Base-by-base conservation (phyloP, 2,888 invertebrate genomes). In the Caenorhabditis sp. region DNA sequence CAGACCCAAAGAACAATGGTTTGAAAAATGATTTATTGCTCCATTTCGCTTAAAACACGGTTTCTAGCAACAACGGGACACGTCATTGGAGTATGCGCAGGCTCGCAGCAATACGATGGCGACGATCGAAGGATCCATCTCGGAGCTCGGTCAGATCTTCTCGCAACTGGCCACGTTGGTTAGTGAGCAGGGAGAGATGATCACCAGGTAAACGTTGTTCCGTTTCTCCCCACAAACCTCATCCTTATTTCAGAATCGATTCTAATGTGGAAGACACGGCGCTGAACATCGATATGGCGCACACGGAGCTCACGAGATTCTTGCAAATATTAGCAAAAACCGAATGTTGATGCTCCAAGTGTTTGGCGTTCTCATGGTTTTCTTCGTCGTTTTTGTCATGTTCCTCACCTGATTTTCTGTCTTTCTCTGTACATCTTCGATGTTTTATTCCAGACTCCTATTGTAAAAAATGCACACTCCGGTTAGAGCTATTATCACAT, bases 271-370 rank as follows among this genome's bases (percentile, higher is more conserved):
- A 95, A 89, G 95, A 96, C 89, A 93, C 98, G 0, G 94, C 95
- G 90, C 90, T 98, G 89, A 98, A 99, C 91, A 95, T 99, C 48
- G 97, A 97, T 91, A 95, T 96, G 53, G 99, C 98, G 2, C 99
- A 99, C 89, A 92, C 94, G 74, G 96, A 99, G 92, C 95, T 99
- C 85, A 92, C 99, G 86, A 96, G 95, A 90, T 99, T 99, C 91
- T 99, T 99, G 90, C 95, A 84, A 83, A 94, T 65, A 94, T 99
- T 37, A 95, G 96, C 15, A 95, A 95, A 79, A 99, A 99, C 91
- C 93, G 99, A 86, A 98, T 97, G 94, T 92, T 99, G 32, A 99
- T 99, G 96, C 94, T 99, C 86, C 99, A 99, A 92, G 93, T 99
- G 83, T 99, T 99, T 91, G 98, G 94, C 61, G 95, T 99, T 78